Conservation (phyloP, 2,797 vertebrate species). For the Poecilia wingei region DNA sequence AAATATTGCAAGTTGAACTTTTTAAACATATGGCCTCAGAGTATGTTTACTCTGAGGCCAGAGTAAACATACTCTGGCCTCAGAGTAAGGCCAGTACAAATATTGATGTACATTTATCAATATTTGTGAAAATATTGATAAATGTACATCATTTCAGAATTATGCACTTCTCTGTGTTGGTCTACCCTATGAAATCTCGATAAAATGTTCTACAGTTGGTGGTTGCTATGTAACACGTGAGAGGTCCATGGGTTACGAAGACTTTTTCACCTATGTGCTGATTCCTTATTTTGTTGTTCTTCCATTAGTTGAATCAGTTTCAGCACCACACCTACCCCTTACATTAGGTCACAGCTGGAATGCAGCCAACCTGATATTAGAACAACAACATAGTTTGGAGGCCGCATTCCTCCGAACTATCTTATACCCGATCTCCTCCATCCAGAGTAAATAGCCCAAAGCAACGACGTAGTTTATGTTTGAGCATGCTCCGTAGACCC, state of each 20-base stretch:
- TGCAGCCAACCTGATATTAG: conserved; percentile 24
- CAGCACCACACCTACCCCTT: conserved; percentile 14
- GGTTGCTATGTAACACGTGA: neutral
- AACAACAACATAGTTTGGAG: conserved; percentile 6
- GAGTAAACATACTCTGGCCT: too few relatives aligned
- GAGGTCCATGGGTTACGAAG: neutral
- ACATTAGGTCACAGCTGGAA: conserved; percentile 43
- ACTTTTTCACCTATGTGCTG: neutral
- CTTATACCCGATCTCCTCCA: conserved; percentile 6
- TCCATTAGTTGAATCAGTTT: conserved; percentile 9
- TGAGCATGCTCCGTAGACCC: neutral
- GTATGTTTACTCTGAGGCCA: too few relatives aligned
- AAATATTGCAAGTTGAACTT: neutral
- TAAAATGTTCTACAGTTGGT: neutral
- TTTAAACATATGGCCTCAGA: neutral
- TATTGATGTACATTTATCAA: too few relatives aligned
- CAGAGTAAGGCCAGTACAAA: too few relatives aligned
- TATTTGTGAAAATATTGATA: neutral
- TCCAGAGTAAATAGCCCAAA: conserved; percentile 23
- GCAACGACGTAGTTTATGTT: conserved; percentile 24
- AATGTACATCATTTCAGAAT: neutral
- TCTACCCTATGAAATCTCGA: neutral
- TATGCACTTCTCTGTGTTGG: neutral
- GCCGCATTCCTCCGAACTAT: conserved; percentile 9
- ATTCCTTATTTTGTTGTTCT: conserved; percentile 8